phyloP scores from a whole-genome alignment of 2,797 vertebrate species.

The Erithacus rubecula region DNA sequence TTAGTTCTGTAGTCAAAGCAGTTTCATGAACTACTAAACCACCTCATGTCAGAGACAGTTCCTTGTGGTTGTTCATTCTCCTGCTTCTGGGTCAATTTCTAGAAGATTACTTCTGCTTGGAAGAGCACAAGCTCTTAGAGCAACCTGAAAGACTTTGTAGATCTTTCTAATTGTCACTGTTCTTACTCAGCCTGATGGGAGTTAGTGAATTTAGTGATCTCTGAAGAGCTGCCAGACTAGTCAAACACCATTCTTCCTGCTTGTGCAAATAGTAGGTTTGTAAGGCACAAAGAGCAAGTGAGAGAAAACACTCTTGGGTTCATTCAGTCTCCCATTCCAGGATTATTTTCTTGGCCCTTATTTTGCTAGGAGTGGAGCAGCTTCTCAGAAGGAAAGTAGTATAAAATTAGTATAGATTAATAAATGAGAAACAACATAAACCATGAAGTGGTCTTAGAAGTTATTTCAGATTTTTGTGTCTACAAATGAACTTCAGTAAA shows the following conservation, averaged over 20 bases:
- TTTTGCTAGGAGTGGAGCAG: background rate
- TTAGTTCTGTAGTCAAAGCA: background rate
- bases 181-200: background rate
- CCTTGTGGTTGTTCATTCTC: background rate
- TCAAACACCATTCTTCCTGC: background rate
- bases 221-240: background rate
- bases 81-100: background rate
- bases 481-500: background rate
- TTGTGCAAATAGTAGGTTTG: fast-evolving
- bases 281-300: background rate
- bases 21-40: background rate
- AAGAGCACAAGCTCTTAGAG: background rate
- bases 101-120: background rate
- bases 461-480: background rate
- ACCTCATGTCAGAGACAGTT: background rate
- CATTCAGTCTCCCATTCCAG: background rate
- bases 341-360: background rate
- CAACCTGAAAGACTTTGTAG: background rate
- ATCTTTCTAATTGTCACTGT: background rate
- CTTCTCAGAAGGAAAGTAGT: background rate
- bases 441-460: background rate
- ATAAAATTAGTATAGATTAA: fast-evolving
- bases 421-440: background rate
- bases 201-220: background rate
- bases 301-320: background rate